Evolutionary conservation across 2,113 vertebrate genomes (phyloP), one percentile per base, ranked within the genome.

Genomic region (Pterocles gutturalis): DNA sequence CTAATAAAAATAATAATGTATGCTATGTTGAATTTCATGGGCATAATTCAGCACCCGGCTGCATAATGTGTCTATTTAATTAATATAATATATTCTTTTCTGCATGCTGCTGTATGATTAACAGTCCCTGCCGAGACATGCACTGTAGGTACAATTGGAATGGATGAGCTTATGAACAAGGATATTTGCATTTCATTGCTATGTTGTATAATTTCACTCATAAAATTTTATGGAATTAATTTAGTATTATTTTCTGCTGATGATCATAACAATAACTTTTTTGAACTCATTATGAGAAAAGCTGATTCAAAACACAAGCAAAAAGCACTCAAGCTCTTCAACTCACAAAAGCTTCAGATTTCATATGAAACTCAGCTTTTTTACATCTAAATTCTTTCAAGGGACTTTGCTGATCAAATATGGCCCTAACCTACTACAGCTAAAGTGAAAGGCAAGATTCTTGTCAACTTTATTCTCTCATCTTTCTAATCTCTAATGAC

Each of bases 101-200:
- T 97, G 77, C 90, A 77, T 82, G 31, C 70, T 96, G 89, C 81
- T 93, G 36, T 89, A 94, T 96, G 96, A 97, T 98, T 97, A 97
- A 96, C 93, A 96, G 90, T 87, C 89, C 89, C 94, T 1, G 3
- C 80, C 96, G 97, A 98, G 96, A 88, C 95, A 79, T 91, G 76
- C 96, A 87, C 64, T 61, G 26, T 87, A 97, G 97, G 97, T 96
- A 72, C 95, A 97, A 97, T 93, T 95, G 96, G 97, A 98, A 82
- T 93, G 93, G 93, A 96, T 95, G 91, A 94, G 57, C 83, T 86
- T 97, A 98, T 98, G 97, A 98, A 97, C 5, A 48, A 94, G 83
- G 80, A 90, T 97, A 97, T 97, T 98, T 97, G 96, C 87, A 97
- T 97, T 98, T 97, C 95, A 97, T 97, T 98, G 97, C 18, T 95